These are phyloP conservation scores for Chloroclystis v-ata DNA, from an alignment of 2,888 invertebrate genomes.

Conservation along the genomic window DNA sequence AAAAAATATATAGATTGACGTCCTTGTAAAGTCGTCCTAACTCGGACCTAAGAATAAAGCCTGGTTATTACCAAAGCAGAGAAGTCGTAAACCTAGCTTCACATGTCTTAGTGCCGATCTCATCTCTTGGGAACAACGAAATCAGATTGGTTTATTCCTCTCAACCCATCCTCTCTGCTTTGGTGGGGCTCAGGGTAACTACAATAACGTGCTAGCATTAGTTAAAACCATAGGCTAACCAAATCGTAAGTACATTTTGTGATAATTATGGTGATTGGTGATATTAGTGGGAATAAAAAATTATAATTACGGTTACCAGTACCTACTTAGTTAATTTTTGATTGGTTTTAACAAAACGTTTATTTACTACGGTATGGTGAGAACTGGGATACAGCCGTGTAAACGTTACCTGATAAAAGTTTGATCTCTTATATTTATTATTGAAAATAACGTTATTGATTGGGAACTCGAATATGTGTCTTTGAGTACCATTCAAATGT, in stretches of 20 bases:
- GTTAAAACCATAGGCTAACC: constrained; percentile 18
- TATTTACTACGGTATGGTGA: constrained; percentile 24
- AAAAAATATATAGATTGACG: no score
- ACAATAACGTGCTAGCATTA: constrained; percentile 3
- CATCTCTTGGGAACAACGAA: no score
- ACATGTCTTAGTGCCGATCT: no score
- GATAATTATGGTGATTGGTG: constrained; percentile 55
- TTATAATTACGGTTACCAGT: constrained; percentile 35
- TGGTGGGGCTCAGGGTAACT: neutral
- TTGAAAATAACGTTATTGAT: constrained; percentile 57
- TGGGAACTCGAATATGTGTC: constrained; percentile 47
- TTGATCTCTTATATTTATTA: constrained; percentile 73
- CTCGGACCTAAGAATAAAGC: no score
- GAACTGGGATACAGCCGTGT: constrained; percentile 19
- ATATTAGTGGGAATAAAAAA: constrained; percentile 50
- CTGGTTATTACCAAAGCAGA: no score
- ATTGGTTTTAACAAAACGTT: constrained; percentile 28
- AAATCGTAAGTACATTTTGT: constrained; percentile 34
- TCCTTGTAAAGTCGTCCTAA: no score
- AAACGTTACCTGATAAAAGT: constrained; percentile 71
- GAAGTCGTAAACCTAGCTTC: no score
- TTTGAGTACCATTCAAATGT: constrained; percentile 30
- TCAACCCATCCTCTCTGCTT: no score
- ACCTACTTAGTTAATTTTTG: constrained; percentile 27
- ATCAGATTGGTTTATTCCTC: no score